phyloP scores from a whole-genome alignment of 1,140 invertebrate genomes.

The Daktulosphaira vitifoliae region DNA sequence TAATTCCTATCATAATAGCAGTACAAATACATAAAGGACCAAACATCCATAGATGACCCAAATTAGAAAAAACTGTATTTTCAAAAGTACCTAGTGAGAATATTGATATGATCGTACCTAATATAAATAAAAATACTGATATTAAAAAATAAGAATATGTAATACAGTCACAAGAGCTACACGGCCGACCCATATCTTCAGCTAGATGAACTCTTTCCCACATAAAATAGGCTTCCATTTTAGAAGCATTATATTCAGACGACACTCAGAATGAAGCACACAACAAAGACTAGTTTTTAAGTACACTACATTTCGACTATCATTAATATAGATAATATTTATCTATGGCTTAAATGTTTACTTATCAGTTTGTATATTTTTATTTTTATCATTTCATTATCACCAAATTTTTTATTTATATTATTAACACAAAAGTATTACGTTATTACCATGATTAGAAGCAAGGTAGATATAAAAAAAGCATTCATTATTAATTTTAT shows the following conservation, averaged over 20 bases:
- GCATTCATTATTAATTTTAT: too few relatives aligned
- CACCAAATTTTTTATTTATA: too few relatives aligned
- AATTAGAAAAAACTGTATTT: constrained; percentile 50
- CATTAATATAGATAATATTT: too few relatives aligned
- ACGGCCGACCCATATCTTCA: constrained; percentile 13
- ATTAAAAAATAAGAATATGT: constrained; percentile 57
- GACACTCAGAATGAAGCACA: too few relatives aligned
- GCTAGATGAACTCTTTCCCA: constrained; percentile 19
- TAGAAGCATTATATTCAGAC: background rate
- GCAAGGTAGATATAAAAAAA: too few relatives aligned
- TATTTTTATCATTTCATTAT: too few relatives aligned
- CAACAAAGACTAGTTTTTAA: too few relatives aligned
- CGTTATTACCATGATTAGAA: too few relatives aligned
- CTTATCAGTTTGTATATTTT: too few relatives aligned
- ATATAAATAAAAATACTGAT: constrained; percentile 54
- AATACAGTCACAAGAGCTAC: constrained; percentile 51
- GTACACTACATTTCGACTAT: too few relatives aligned
- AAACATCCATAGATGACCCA: constrained; percentile 60
- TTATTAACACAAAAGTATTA: too few relatives aligned
- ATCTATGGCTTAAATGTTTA: too few relatives aligned
- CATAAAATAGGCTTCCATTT: constrained; percentile 25
- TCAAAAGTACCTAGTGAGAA: constrained; percentile 52
- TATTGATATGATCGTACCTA: constrained; percentile 56
- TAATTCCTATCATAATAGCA: constrained; percentile 58
- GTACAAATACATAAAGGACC: constrained; percentile 60